Conservation (phyloP, 2,113 vertebrate genomes). For the Cygnus buccinator region DNA sequence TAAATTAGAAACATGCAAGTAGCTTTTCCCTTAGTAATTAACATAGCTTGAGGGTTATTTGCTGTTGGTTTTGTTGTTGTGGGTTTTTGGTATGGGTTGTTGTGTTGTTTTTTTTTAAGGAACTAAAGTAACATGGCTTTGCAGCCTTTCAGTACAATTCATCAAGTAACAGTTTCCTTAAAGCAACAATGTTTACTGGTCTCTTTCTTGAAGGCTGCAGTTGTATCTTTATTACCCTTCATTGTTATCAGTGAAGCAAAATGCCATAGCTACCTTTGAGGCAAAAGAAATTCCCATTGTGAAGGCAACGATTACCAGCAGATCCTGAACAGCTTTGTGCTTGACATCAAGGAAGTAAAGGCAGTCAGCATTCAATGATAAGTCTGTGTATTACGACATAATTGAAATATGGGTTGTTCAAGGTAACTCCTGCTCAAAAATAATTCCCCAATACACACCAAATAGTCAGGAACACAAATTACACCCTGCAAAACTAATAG, state of each 20-base stretch:
- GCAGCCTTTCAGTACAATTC: neutral
- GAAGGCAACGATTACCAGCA: neutral
- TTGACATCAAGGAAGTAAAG: neutral
- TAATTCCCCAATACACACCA: neutral
- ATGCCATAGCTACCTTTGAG: neutral
- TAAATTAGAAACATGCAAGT: neutral
- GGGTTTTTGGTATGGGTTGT: too few species aligned
- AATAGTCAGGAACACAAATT: neutral
- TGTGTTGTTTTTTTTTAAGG: fast-evolving
- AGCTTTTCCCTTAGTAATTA: neutral
- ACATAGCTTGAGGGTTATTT: neutral
- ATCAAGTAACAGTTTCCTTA: slow-evolving; percentile 8
- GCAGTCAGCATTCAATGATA: neutral
- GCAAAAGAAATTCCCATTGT: neutral
- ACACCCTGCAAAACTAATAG: neutral
- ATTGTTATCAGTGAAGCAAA: slow-evolving; percentile 7
- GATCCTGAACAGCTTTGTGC: neutral
- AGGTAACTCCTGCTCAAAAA: neutral
- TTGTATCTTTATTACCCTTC: slow-evolving; percentile 23
- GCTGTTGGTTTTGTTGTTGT: too few species aligned
- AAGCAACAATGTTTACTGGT: neutral
- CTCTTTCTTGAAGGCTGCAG: neutral
- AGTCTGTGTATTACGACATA: neutral
- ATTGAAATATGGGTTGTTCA: neutral
- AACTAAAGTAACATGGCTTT: neutral